phyloP scores from a whole-genome alignment of 2,797 vertebrate genomes.

The Rhinella marina region DNA sequence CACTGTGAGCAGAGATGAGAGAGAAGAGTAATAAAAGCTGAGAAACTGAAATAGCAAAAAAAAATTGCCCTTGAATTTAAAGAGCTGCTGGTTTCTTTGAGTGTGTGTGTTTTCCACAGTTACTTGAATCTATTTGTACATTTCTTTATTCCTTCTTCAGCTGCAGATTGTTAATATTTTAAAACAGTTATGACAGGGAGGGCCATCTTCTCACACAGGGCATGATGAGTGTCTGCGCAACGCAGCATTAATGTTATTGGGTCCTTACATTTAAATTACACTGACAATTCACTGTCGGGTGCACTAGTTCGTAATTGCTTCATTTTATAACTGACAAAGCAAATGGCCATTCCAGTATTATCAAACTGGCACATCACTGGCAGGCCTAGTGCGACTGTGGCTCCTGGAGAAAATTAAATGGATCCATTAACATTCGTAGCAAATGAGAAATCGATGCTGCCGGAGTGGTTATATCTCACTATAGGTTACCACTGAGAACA shows the following conservation, averaged over 20 bases:
- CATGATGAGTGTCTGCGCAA: neutral
- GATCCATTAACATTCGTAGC: conserved; percentile 46
- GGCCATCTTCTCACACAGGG: neutral
- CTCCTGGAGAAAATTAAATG: conserved; percentile 36
- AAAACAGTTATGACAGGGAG: conserved; percentile 7
- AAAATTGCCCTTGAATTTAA: neutral
- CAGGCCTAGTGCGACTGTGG: neutral
- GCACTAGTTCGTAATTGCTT: conserved; percentile 40
- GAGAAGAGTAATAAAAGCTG: neutral
- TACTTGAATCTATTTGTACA: neutral
- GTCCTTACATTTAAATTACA: conserved; percentile 7
- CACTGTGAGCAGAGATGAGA: too few species aligned
- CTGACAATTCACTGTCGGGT: conserved; percentile 12
- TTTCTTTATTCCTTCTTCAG: neutral
- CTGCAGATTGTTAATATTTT: neutral
- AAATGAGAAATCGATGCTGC: conserved; percentile 52
- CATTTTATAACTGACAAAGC: conserved; percentile 57
- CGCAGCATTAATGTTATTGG: conserved; percentile 21
- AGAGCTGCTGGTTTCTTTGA: neutral
- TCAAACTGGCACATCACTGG: conserved; percentile 24
- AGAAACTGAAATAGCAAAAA: neutral
- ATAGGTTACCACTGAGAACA: conserved; percentile 20
- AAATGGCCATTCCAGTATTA: conserved; percentile 34
- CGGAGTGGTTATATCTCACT: conserved; percentile 25
- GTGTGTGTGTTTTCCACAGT: neutral